These are phyloP conservation scores for Cinclus mexicanus DNA, from an alignment of 2,113 vertebrate genomes.

Conservation along the genomic window DNA sequence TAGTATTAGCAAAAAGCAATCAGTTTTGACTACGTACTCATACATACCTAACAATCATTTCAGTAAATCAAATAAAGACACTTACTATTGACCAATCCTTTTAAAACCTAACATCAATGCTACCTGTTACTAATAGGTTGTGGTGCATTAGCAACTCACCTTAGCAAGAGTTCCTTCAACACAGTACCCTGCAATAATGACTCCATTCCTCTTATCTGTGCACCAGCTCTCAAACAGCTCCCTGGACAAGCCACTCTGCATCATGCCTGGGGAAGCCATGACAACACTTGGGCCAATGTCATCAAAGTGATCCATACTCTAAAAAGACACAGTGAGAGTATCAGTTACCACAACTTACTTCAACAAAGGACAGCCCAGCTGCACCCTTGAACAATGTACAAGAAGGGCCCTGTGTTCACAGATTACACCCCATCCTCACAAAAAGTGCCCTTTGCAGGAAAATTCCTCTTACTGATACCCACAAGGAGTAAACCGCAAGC, in stretches of 20 bases:
- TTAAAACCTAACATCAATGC: background rate
- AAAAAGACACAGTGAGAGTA: background rate
- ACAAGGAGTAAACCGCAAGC: background rate
- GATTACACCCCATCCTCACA: background rate
- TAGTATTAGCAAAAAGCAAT: background rate
- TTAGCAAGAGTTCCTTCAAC: conserved; percentile 98
- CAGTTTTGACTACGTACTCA: background rate
- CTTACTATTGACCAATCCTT: background rate
- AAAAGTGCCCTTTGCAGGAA: background rate
- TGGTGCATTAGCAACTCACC: conserved; percentile 65
- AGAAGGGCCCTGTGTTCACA: background rate
- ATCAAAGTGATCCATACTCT: conserved; percentile 99
- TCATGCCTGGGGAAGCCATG: conserved; percentile 99
- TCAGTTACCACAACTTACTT: background rate
- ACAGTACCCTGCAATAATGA: conserved; percentile 97
- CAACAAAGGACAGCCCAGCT: background rate
- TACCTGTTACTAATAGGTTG: background rate
- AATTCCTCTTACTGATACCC: background rate
- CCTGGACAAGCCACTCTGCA: conserved; percentile 96
- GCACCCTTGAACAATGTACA: rapidly evolving
- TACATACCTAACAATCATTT: background rate
- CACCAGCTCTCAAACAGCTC: conserved; percentile 99
- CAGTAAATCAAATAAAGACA: background rate
- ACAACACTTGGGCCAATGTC: conserved; percentile 99
- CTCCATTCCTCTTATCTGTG: conserved; percentile 96